A percentile compares a stretch with the other conserved stretches of the same genome.
phyloP scores from a whole-genome alignment of 2,888 invertebrate species.

The Hofmannophila pseudospretella region DNA sequence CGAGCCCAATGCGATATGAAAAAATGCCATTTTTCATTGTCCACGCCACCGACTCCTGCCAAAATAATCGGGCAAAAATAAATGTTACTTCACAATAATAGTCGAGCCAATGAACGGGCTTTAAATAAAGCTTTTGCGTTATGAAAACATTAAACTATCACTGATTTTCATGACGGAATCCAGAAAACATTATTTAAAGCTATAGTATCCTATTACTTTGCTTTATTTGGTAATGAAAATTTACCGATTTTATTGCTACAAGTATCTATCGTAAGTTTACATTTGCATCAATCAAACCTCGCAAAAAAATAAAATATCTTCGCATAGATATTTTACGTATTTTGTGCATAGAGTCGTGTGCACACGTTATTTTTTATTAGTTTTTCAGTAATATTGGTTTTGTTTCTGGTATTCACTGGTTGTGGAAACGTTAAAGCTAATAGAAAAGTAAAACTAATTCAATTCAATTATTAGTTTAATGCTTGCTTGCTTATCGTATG shows the following conservation, averaged over 20 bases:
- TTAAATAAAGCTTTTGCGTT: slow-evolving; percentile 10
- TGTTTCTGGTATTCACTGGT: too few relatives aligned
- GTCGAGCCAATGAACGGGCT: slow-evolving; percentile 14
- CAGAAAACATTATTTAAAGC: slow-evolving; percentile 1
- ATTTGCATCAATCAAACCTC: too few relatives aligned
- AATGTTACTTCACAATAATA: slow-evolving; percentile 25
- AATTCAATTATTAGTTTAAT: too few relatives aligned
- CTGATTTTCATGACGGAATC: slow-evolving; percentile 6
- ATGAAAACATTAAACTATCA: slow-evolving; percentile 17
- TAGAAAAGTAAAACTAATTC: too few relatives aligned
- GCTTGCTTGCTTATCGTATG: too few relatives aligned
- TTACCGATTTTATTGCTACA: not conserved
- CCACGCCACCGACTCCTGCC: slow-evolving; percentile 28
- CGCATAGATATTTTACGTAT: too few relatives aligned
- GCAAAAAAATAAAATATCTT: too few relatives aligned
- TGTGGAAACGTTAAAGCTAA: too few relatives aligned
- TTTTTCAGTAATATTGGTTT: too few relatives aligned
- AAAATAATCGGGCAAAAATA: slow-evolving; percentile 37
- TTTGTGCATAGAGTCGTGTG: too few relatives aligned
- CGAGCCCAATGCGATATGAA: slow-evolving; percentile 4
- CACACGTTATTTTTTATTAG: too few relatives aligned
- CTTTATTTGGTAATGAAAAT: not conserved
- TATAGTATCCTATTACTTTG: not conserved
- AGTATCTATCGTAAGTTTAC: too few relatives aligned
- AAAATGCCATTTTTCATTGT: slow-evolving; percentile 36